Evolutionary conservation across 2,797 vertebrate species (phyloP).

Genomic region (Paramormyrops hopkinsi): DNA sequence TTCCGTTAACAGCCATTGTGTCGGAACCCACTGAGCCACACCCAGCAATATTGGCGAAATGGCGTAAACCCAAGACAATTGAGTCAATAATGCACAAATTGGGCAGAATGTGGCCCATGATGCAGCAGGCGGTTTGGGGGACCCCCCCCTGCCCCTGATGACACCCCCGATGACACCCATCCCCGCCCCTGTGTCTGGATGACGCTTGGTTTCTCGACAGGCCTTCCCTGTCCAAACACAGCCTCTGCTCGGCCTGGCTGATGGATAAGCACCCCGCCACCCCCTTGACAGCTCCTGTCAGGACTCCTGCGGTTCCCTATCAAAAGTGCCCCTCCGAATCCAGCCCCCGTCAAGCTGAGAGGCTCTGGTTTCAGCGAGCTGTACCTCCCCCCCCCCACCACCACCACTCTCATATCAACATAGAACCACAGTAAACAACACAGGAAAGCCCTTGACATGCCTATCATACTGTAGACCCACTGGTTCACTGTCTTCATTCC

Average conservation of each 20-base stretch:
- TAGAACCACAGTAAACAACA: slow-evolving; percentile 17
- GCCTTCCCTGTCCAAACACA: slow-evolving; percentile 31
- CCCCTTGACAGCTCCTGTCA: slow-evolving; percentile 70
- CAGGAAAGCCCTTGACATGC: slow-evolving; percentile 25
- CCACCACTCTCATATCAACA: slow-evolving; percentile 17
- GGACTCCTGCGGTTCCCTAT: slow-evolving; percentile 57
- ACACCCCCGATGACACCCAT: not conserved
- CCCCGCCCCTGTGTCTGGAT: not conserved
- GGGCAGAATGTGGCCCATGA: not conserved
- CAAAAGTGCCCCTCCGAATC: slow-evolving; percentile 51
- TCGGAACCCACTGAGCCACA: not conserved
- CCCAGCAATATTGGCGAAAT: not conserved
- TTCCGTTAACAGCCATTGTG: not conserved
- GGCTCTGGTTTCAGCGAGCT: slow-evolving; percentile 42
- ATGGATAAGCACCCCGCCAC: slow-evolving; percentile 70
- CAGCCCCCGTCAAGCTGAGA: slow-evolving; percentile 43
- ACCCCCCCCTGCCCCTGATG: not conserved
- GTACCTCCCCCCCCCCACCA: slow-evolving; percentile 25
- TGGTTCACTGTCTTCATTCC: not conserved
- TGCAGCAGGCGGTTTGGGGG: not conserved
- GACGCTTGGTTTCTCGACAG: not conserved
- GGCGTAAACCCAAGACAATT: not conserved
- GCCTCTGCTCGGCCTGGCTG: slow-evolving; percentile 57
- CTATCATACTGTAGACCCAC: not conserved
- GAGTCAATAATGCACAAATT: not conserved